phyloP scores from a whole-genome alignment of 2,113 vertebrate species.

The Apus apus region DNA sequence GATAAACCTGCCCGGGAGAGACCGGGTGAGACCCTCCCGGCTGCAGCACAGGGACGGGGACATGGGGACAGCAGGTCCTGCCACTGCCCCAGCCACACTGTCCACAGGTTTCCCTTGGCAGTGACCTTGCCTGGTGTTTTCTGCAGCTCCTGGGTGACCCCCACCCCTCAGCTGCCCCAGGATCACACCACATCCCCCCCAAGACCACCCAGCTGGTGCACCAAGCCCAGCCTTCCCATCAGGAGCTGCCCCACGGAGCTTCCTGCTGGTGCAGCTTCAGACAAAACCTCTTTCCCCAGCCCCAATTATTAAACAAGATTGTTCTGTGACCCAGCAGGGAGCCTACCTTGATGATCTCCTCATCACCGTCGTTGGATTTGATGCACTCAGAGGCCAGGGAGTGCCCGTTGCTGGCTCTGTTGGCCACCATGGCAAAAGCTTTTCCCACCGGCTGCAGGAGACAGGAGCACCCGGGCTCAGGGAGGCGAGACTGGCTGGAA shows the following conservation, averaged over 20 bases:
- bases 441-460: conserved; percentile 81
- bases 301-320: background rate
- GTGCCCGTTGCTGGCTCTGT: conserved; percentile 69
- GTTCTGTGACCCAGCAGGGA: too few species aligned
- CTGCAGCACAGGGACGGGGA: too few species aligned
- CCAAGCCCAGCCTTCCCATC: fast-evolving
- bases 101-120: background rate
- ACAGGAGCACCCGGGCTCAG: background rate
- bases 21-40: fast-evolving
- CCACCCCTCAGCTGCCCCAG: background rate
- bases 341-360: conserved; percentile 91
- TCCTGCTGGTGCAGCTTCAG: background rate
- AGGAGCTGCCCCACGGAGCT: background rate
- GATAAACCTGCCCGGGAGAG: conserved; percentile 74
- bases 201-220: background rate
- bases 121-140: fast-evolving
- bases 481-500: background rate
- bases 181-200: background rate
- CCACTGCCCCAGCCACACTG: fast-evolving
- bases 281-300: background rate
- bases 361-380: conserved; percentile 85
- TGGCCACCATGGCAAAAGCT: conserved; percentile 86
- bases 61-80: too few species aligned
- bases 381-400: conserved; percentile 80
- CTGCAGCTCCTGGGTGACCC: background rate